A percentile compares a stretch with the other conserved stretches of the same genome.
phyloP scores from a whole-genome alignment of 2,888 invertebrate species.

The Hydrotaea cyrtoneurina region DNA sequence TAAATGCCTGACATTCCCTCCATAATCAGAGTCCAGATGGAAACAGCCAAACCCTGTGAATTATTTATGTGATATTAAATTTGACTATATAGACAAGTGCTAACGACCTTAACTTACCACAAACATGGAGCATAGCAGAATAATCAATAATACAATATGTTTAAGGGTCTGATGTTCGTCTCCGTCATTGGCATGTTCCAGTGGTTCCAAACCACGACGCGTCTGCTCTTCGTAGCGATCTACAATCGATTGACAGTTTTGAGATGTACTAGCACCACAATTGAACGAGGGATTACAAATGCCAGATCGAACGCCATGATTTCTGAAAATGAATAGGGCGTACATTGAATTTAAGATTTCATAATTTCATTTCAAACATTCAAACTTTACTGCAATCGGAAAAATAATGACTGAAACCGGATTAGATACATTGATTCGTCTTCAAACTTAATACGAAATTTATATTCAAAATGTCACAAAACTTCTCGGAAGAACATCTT shows the following conservation, averaged over 20 bases:
- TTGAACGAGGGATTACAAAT: conserved; percentile 82
- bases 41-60: conserved; percentile 88
- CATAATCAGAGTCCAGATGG: conserved; percentile 90
- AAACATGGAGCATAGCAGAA: conserved; percentile 92
- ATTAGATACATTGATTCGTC: no score
- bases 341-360: background rate
- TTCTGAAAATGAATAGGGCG: conserved; percentile 49
- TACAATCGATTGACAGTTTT: conserved; percentile 82
- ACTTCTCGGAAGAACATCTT: no score
- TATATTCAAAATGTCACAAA: no score
- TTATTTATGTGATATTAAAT: conserved; percentile 39
- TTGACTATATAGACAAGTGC: conserved; percentile 66
- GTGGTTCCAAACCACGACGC: conserved; percentile 81
- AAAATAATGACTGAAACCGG: no score
- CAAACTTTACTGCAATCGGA: no score
- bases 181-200: conserved; percentile 82
- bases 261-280: conserved; percentile 81
- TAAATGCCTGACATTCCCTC: conserved; percentile 94
- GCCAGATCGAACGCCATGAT: conserved; percentile 69
- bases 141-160: conserved; percentile 90
- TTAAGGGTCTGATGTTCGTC: conserved; percentile 88
- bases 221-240: conserved; percentile 82
- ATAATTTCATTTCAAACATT: no score
- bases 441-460: no score
- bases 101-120: conserved; percentile 84